A percentile compares a stretch with the other conserved stretches of the same genome.
These are phyloP conservation scores for Aphaenogaster ashmeadi DNA, from an alignment of 1,140 invertebrate genomes.

Conservation along the genomic window DNA sequence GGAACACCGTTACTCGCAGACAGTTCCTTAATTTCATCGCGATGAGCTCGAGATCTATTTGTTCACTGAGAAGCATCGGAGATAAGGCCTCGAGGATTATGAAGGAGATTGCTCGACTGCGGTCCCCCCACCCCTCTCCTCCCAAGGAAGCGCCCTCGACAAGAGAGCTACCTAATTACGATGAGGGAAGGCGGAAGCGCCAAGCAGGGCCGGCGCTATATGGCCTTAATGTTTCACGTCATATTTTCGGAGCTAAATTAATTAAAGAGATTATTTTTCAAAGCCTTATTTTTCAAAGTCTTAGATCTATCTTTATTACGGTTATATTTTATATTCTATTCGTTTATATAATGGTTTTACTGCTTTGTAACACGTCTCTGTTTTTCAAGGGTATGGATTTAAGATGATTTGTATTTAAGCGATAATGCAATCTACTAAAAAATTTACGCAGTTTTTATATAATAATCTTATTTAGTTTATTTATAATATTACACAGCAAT, in stretches of 20 bases:
- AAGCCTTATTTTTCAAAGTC: background rate
- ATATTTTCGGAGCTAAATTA: slow-evolving; percentile 30
- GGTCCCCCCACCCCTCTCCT: slow-evolving; percentile 4
- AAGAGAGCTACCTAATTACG: slow-evolving; percentile 72
- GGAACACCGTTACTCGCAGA: slow-evolving; percentile 27
- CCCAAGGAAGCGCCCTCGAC: slow-evolving; percentile 62
- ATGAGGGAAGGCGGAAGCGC: slow-evolving; percentile 49
- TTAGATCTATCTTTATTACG: slow-evolving; percentile 10
- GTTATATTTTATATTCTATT: background rate
- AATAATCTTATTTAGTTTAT: background rate
- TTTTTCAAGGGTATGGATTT: background rate
- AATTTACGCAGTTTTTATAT: background rate
- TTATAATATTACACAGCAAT: background rate
- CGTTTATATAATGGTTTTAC: background rate
- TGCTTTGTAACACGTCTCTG: background rate
- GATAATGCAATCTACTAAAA: background rate
- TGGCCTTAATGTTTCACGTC: background rate
- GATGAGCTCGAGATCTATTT: slow-evolving; percentile 79
- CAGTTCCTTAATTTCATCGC: slow-evolving; percentile 80
- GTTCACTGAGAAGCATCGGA: slow-evolving; percentile 76
- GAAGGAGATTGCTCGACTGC: slow-evolving; percentile 69
- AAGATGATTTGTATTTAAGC: background rate
- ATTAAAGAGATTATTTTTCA: background rate
- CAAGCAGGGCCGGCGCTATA: slow-evolving; percentile 33
- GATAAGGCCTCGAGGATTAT: slow-evolving; percentile 72